Percentiles rank a stretch among this genome's conserved stretches.
Evolutionary conservation across 2,888 invertebrate species (phyloP).

Genomic region (Erannis defoliaria): DNA sequence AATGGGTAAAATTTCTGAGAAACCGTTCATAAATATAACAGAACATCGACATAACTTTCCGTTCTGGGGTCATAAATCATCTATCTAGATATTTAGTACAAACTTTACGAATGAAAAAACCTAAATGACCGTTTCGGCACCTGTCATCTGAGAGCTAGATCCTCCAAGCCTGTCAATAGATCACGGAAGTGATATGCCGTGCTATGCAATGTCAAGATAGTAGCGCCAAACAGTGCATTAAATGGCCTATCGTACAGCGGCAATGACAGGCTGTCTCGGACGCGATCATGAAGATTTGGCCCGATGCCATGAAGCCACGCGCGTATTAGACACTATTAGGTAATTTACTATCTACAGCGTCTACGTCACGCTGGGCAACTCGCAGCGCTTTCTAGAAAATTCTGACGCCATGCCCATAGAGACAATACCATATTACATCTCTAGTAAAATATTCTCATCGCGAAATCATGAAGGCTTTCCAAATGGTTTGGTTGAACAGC

Average conservation of each 20-base stretch:
- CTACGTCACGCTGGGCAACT: slow-evolving; percentile 41
- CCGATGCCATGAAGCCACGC: slow-evolving; percentile 64
- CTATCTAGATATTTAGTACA: background rate
- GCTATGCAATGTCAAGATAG: slow-evolving; percentile 44
- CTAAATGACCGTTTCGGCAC: slow-evolving; percentile 1
- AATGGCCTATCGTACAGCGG: slow-evolving; percentile 55
- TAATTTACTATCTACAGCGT: slow-evolving; percentile 24
- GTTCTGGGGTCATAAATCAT: slow-evolving; percentile 1
- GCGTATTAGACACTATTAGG: slow-evolving; percentile 39
- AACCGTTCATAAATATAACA: background rate
- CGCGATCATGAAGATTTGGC: slow-evolving; percentile 56
- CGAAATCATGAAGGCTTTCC: background rate
- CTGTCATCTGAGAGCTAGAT: no score
- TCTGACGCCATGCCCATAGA: slow-evolving; percentile 58
- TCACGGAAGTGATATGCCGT: slow-evolving; percentile 56
- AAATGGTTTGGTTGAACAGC: slow-evolving; percentile 2
- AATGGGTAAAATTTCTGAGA: background rate
- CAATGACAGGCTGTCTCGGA: slow-evolving; percentile 70
- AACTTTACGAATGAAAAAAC: background rate
- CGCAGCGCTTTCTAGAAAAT: slow-evolving; percentile 52
- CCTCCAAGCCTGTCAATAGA: no score
- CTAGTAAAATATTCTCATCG: no score
- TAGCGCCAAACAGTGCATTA: slow-evolving; percentile 54
- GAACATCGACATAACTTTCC: background rate
- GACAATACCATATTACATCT: slow-evolving; percentile 15